phyloP scores from a whole-genome alignment of 2,113 vertebrate genomes.

The Campylorhamphus procurvoides region DNA sequence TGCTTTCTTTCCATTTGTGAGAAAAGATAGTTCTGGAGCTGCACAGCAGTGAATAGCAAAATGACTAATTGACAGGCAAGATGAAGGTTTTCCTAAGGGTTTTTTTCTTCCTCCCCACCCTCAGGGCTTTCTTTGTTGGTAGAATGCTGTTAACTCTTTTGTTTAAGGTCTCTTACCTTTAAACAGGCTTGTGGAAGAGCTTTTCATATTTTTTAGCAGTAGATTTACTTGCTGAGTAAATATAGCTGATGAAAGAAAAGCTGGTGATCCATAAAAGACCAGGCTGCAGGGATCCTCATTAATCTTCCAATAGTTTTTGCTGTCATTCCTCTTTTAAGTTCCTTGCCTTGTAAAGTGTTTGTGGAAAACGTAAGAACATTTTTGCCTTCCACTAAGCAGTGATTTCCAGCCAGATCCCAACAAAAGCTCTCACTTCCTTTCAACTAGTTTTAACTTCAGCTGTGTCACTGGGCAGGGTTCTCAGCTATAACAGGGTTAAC shows the following conservation, averaged over 20 bases:
- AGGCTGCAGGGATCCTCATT: constrained; percentile 76
- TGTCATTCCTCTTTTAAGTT: constrained; percentile 72
- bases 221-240: constrained; percentile 71
- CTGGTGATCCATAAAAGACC: constrained; percentile 76
- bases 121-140: constrained; percentile 47
- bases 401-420: constrained; percentile 60
- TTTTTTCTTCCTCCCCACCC: not conserved
- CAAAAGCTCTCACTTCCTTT: constrained; percentile 71
- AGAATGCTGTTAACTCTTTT: constrained; percentile 65
- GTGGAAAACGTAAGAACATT: constrained; percentile 54
- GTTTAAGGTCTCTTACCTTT: constrained; percentile 66
- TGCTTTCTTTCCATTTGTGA: constrained; percentile 45
- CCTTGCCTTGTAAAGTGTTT: constrained; percentile 74
- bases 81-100: constrained; percentile 25
- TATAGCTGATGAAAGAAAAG: constrained; percentile 74
- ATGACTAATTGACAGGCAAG: constrained; percentile 50
- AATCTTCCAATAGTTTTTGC: constrained; percentile 80
- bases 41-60: constrained; percentile 24
- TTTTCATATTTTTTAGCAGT: constrained; percentile 64
- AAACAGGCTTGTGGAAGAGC: constrained; percentile 53
- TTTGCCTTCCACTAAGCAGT: constrained; percentile 58
- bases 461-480: constrained; percentile 36
- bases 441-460: constrained; percentile 59
- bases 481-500: constrained; percentile 49
- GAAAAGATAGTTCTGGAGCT: constrained; percentile 20